Conservation (phyloP, 2,113 vertebrate genomes). For the Enhydra lutris region DNA sequence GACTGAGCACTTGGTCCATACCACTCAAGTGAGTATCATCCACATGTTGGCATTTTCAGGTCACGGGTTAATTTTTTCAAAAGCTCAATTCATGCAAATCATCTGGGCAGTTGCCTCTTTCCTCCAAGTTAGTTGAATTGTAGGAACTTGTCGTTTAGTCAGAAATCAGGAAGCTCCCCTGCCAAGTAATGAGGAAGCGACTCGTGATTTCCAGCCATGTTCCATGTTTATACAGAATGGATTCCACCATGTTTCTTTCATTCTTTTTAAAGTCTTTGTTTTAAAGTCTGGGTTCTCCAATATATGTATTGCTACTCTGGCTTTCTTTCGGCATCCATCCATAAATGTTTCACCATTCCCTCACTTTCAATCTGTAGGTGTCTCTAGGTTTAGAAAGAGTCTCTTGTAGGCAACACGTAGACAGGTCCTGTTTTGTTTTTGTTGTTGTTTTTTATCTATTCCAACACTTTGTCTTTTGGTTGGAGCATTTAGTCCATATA, state of each 20-base stretch:
- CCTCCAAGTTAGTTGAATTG: neutral
- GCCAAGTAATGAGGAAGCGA: neutral
- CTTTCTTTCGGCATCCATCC: neutral
- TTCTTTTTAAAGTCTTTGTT: neutral
- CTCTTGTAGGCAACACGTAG: neutral
- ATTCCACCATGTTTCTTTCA: neutral
- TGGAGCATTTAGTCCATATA: too few species aligned
- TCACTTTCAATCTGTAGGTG: neutral
- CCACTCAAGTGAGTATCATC: accelerated
- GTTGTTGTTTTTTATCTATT: too few species aligned
- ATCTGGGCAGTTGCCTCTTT: neutral
- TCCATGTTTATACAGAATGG: neutral
- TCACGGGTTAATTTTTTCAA: neutral
- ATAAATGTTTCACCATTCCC: neutral
- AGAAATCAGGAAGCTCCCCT: neutral
- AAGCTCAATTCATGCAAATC: neutral
- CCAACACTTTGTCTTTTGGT: too few species aligned
- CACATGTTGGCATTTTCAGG: neutral
- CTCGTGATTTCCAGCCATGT: neutral
- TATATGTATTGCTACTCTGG: neutral
- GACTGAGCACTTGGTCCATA: accelerated
- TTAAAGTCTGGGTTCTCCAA: neutral
- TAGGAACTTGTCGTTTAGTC: neutral
- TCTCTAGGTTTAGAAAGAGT: neutral
- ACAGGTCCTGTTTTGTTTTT: too few species aligned